These are phyloP conservation scores for Propithecus perrieri DNA, from an alignment of 2,797 vertebrate species.

Conservation along the genomic window DNA sequence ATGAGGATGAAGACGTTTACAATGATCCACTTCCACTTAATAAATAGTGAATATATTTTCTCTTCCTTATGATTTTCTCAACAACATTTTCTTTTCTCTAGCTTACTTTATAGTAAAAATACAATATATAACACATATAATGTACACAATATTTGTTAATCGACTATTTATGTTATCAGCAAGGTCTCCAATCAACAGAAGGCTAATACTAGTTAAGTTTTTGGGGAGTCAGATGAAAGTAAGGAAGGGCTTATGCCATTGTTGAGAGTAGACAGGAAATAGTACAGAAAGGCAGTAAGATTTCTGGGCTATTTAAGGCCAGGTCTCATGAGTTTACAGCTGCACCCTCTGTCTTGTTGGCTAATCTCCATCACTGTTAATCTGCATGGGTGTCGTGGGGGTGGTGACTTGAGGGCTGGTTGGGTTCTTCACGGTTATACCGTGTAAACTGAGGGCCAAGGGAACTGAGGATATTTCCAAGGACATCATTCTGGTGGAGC, in stretches of 20 bases:
- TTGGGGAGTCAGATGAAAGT: neutral
- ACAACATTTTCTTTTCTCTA: neutral
- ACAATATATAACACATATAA: neutral
- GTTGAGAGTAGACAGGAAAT: neutral
- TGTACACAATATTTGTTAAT: neutral
- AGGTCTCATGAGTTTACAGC: neutral
- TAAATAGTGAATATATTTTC: neutral
- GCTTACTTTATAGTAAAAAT: neutral
- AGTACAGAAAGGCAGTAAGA: neutral
- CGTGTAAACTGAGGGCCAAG: neutral
- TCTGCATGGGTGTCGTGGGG: neutral
- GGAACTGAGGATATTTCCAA: neutral
- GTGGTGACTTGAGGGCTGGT: too few relatives aligned
- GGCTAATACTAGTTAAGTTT: neutral
- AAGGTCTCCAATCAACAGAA: neutral
- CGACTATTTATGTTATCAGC: neutral
- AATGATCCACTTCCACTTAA: neutral
- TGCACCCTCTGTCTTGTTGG: neutral
- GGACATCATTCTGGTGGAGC: neutral
- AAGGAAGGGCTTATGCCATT: rapidly evolving
- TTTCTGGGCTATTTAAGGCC: neutral
- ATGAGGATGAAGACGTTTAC: neutral
- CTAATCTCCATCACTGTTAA: neutral
- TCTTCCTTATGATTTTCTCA: neutral
- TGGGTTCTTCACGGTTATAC: neutral